phyloP scores from a whole-genome alignment of 2,888 invertebrate genomes.

The Buathra laborator region DNA sequence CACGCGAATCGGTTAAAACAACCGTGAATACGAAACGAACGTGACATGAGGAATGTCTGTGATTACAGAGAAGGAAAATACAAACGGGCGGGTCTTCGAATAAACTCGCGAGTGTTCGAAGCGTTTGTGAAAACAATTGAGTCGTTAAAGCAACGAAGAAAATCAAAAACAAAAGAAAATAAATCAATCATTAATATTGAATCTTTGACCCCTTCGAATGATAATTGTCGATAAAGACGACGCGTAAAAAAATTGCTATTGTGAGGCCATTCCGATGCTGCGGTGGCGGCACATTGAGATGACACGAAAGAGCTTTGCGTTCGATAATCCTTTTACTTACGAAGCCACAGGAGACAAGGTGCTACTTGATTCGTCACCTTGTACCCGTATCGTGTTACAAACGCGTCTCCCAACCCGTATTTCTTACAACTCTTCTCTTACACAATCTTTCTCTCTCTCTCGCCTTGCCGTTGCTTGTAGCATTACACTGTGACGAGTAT shows the following conservation, averaged over 20 bases:
- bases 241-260: slow-evolving; percentile 26
- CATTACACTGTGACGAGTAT: slow-evolving; percentile 7
- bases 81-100: background rate
- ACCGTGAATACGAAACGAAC: slow-evolving; percentile 43
- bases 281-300: slow-evolving; percentile 25
- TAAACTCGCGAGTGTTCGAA: background rate
- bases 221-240: slow-evolving; percentile 48
- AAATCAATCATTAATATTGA: background rate
- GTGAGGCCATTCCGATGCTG: slow-evolving; percentile 52
- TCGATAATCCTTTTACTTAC: slow-evolving; percentile 69
- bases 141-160: background rate
- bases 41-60: slow-evolving; percentile 30
- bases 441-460: slow-evolving; percentile 17
- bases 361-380: slow-evolving; percentile 65
- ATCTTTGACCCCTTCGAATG: slow-evolving; percentile 24
- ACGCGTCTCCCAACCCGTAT: slow-evolving; percentile 21
- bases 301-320: slow-evolving; percentile 59
- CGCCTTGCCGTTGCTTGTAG: slow-evolving; percentile 17
- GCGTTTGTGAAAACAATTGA: background rate
- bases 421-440: slow-evolving; percentile 6
- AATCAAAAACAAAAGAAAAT: background rate
- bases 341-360: slow-evolving; percentile 68
- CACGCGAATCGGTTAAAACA: slow-evolving; percentile 60
- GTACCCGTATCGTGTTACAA: slow-evolving; percentile 44
- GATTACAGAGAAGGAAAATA: background rate